Base-by-base conservation (phyloP, 2,797 vertebrate genomes). In the Trematomus bernacchii region DNA sequence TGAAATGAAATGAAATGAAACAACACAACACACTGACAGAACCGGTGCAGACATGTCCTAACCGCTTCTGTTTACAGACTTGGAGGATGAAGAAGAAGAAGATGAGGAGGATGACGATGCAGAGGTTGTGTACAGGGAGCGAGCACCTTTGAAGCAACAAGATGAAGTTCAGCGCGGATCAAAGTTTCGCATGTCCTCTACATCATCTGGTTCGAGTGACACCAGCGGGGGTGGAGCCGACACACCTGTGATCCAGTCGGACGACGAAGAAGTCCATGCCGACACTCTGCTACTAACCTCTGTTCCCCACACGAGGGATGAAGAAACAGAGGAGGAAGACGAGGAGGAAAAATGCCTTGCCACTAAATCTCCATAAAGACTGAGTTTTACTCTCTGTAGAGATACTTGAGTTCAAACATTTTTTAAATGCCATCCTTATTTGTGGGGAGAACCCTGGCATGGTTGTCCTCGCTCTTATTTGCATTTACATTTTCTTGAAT, bases 221-320 rank as follows among this genome's bases (percentile, higher is more conserved):
- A 95, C 92, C 70, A 97, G 96, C 0, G 94, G 93, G 3, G 94
- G 92, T 0, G 96, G 96, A 27, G 92, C 81, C 0, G 95, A 97
- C 84, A 97, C 97, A 0, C 97, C 96, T 0, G 93, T 97, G 85
- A 95, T 96, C 87, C 97, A 97, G 86, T 97, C 97, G 0, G 97
- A 98, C 2, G 96, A 97, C 12, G 97, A 96, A 76, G 97, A 97
- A 6, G 94, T 93, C 63, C 94, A 94, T 14, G 95, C 91, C 23
- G 96, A 96, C 94, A 96, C 92, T 1, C 76, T 92, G 75, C 83
- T 93, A 63, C 92, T 94, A 73, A 93, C 89, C 73, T 89, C 91
- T 6, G 79, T 82, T 14, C 91, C 91, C 42, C 87, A 85, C 9
- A 59, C 64, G 10, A 84, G 90, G 64, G 91, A 93, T 58, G 93